These are phyloP conservation scores for Xestia sexstrigata DNA, from an alignment of 2,888 invertebrate species.

Conservation along the genomic window DNA sequence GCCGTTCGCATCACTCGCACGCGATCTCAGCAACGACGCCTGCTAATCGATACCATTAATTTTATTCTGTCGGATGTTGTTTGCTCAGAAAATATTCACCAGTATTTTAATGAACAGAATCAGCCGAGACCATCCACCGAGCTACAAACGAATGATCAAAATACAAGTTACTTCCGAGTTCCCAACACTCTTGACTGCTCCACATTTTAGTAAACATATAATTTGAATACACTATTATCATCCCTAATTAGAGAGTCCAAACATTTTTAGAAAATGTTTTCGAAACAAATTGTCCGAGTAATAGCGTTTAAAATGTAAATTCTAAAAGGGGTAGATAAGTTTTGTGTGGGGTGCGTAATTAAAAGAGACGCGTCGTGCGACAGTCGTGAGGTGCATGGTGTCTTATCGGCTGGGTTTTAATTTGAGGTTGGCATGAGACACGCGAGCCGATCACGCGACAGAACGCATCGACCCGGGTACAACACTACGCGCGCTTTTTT, in stretches of 20 bases:
- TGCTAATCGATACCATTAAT: constrained; percentile 89
- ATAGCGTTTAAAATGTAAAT: constrained; percentile 77
- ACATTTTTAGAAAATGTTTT: constrained; percentile 61
- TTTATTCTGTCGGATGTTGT: constrained; percentile 84
- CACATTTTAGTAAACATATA: constrained; percentile 41
- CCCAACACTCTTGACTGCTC: constrained; percentile 23
- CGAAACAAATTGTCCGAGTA: constrained; percentile 64
- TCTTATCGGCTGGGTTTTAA: constrained; percentile 89
- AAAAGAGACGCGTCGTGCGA: constrained; percentile 87
- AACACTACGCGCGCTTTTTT: constrained; percentile 75
- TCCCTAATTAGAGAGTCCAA: constrained; percentile 62
- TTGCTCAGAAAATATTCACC: constrained; percentile 81
- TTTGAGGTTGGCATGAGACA: constrained; percentile 89
- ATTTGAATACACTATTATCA: constrained; percentile 53
- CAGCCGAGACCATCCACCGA: constrained; percentile 56
- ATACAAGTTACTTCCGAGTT: constrained; percentile 18
- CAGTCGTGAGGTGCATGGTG: constrained; percentile 88
- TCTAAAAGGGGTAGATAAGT: constrained; percentile 85
- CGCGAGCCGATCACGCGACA: constrained; percentile 89
- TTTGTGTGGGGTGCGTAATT: constrained; percentile 89
- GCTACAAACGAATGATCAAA: constrained; percentile 38
- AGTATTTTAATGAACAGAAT: constrained; percentile 79
- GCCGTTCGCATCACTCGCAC: constrained; percentile 84
- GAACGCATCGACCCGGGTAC: constrained; percentile 77
- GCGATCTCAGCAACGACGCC: constrained; percentile 84